These are phyloP conservation scores for Myotis findleyi DNA, from an alignment of 2,797 vertebrate species.

Conservation along the genomic window DNA sequence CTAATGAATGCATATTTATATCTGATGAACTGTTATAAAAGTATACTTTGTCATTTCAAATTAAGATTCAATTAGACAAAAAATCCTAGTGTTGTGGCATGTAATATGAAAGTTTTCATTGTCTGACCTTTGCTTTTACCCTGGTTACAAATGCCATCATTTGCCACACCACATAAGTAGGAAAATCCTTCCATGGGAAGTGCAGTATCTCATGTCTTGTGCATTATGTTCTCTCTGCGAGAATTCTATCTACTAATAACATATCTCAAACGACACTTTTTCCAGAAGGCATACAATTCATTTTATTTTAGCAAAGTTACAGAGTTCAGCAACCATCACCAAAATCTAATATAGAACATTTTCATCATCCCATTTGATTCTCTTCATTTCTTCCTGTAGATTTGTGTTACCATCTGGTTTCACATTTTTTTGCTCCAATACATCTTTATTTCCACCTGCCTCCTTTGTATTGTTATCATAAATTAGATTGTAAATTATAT, in stretches of 20 bases:
- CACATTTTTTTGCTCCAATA: neutral
- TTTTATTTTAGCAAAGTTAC: neutral
- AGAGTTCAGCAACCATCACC: neutral
- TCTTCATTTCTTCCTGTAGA: neutral
- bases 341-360: neutral
- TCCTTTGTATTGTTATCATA: neutral
- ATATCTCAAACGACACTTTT: neutral
- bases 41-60: neutral
- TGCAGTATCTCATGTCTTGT: neutral
- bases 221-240: neutral
- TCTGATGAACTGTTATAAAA: neutral
- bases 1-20: neutral
- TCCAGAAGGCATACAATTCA: neutral
- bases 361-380: neutral
- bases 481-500: neutral
- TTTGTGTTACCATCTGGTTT: neutral
- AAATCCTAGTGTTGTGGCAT: neutral
- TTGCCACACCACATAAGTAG: neutral
- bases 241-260: neutral
- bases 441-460: neutral
- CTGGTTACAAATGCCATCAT: neutral
- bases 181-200: neutral
- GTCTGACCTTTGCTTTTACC: neutral
- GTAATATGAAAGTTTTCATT: neutral
- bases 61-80: neutral